These are phyloP conservation scores for Catalaphyllia jardinei DNA, from an alignment of 64 coral and sea anemone species.

Conservation along the genomic window DNA sequence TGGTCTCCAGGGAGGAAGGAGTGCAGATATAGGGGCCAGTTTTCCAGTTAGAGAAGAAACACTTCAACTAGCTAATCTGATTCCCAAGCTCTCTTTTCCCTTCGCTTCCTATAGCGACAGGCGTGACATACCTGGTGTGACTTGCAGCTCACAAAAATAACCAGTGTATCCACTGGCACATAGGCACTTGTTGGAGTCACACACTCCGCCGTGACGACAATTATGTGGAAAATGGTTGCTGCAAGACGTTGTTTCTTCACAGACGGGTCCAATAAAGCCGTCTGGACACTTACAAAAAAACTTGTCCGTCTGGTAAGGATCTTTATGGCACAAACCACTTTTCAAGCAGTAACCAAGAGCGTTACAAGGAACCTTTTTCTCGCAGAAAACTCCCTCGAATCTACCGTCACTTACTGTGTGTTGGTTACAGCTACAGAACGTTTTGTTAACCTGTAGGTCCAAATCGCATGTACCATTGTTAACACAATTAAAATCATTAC, in stretches of 20 bases:
- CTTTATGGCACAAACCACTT: neutral
- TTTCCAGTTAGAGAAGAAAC: no score
- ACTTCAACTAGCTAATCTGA: no score
- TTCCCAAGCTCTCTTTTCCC: neutral
- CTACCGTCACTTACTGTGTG: neutral
- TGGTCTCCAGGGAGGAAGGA: no score
- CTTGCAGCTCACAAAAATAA: slow-evolving; percentile 9
- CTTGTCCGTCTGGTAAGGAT: neutral
- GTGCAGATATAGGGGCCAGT: no score
- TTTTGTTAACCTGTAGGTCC: neutral
- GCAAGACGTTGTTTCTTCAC: neutral
- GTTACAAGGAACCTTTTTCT: neutral
- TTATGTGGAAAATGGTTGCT: no score
- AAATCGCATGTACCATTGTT: neutral
- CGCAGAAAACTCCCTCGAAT: neutral
- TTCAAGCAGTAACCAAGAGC: neutral
- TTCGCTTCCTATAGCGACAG: neutral
- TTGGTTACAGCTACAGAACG: neutral
- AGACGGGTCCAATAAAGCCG: neutral
- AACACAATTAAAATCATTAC: slow-evolving; percentile 53
- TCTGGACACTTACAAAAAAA: neutral
- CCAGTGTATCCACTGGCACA: neutral
- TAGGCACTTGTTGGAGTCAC: neutral
- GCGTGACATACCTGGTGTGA: neutral
- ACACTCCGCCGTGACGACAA: neutral